phyloP scores from a whole-genome alignment of 1,140 invertebrate genomes.

The Euwallacea similis region DNA sequence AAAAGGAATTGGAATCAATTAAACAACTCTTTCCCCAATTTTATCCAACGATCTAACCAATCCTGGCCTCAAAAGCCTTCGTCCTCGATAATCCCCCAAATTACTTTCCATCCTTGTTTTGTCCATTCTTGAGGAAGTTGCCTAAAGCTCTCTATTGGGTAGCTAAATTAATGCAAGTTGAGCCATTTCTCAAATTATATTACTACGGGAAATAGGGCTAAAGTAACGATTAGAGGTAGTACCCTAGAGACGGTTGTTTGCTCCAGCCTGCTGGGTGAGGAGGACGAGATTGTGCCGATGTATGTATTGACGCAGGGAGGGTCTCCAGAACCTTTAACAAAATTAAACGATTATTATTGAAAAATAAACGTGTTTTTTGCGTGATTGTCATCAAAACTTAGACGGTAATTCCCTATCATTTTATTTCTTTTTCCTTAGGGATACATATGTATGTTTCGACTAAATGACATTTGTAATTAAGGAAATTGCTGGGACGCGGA shows the following conservation, averaged over 20 bases:
- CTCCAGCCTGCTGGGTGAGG: conserved; percentile 21
- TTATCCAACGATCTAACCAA: not conserved
- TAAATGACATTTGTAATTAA: too few relatives aligned
- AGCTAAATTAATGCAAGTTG: conserved; percentile 8
- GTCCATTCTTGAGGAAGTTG: conserved; percentile 3
- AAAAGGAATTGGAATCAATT: not conserved
- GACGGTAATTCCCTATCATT: too few relatives aligned
- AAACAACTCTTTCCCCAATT: not conserved
- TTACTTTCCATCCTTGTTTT: not conserved
- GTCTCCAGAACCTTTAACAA: conserved; percentile 46
- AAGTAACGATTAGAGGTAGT: not conserved
- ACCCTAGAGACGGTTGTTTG: not conserved
- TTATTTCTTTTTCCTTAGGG: too few relatives aligned
- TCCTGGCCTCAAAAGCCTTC: not conserved
- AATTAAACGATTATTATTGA: conserved; percentile 1
- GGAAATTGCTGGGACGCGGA: too few relatives aligned
- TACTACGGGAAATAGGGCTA: not conserved
- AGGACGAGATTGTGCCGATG: conserved; percentile 46
- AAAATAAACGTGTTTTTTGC: conserved; percentile 4
- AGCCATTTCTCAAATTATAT: conserved; percentile 14
- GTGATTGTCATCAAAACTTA: not conserved
- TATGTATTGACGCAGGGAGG: conserved; percentile 47
- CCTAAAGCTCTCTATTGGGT: conserved; percentile 5
- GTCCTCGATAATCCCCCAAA: not conserved
- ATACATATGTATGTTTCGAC: too few relatives aligned